Evolutionary conservation across 2,113 vertebrate species (phyloP), one percentile per base, ranked within the genome.

Genomic region (Leptosomus discolor): DNA sequence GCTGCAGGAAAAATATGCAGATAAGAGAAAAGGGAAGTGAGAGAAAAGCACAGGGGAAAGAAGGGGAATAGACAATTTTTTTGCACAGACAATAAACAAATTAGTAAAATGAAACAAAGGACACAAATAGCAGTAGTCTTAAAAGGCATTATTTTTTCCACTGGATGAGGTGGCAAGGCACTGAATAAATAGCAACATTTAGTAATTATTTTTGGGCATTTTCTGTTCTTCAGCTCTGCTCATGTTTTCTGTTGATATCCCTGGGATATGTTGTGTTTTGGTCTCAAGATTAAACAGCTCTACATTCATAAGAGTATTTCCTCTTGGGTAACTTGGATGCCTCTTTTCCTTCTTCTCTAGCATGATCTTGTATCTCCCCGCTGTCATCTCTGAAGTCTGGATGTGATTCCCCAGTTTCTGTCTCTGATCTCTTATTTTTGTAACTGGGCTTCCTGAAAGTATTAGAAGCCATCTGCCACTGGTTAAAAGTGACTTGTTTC

Each of bases 181-280:
- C 34, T 23, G 45, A 83, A 77, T 58, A 92, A 75, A 83, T 57
- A 80, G 9, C 1, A 17, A 45, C 7, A 22, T n/a, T 61, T 39
- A 39, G 7, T 30, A 30, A 50, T 32, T 90, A 32, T 76, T 92
- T 95, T 37, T 84, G 64, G 39, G 6, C 26, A 22, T 5, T 37
- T 83, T 92, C 74, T 93, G 11, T 73, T 39, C 37, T 64, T 83
- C 29, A 53, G 9, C 6, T 92, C 30, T 76, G 48, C 8, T 73
- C 15, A 16, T n/a, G 20, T 50, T 8, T 80, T 21, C 50, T 0
- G 0, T 27, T 70, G 32, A 54, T 65, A 41, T 24, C 26, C 10
- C 50, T 54, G 50, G 26, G 10, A 19, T 45, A 39, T 12, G 18
- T 13, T 41, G 11, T 67, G 11, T 36, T 81, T 80, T 75, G 16